Conservation (phyloP, 2,888 invertebrate genomes). For the Crematogaster levior region DNA sequence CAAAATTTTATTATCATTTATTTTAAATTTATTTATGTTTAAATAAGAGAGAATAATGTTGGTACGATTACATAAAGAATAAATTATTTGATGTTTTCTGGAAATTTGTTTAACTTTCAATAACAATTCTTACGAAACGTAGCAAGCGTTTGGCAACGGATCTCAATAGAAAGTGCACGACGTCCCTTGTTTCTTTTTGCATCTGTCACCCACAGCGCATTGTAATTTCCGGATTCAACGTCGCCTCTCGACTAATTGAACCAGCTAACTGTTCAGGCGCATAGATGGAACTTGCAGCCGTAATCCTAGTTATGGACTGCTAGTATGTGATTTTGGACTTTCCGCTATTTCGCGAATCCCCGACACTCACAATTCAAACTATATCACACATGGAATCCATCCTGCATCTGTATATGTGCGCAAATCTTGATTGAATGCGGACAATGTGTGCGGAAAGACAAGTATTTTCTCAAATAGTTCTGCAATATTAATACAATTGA, state of each 20-base stretch:
- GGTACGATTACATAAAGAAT: neutral
- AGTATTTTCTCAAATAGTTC: constrained; percentile 3
- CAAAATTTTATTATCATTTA: neutral
- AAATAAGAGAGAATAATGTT: neutral
- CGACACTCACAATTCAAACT: constrained; percentile 28
- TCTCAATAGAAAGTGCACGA: constrained; percentile 33
- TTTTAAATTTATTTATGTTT: neutral
- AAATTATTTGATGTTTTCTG: neutral
- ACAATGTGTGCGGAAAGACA: constrained; percentile 13
- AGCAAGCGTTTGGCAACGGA: constrained; percentile 8
- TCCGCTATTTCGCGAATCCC: constrained; percentile 29
- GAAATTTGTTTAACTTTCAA: neutral
- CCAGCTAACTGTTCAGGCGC: constrained; percentile 50
- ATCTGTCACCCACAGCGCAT: constrained; percentile 68
- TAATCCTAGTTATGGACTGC: constrained; percentile 45
- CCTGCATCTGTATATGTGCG: neutral
- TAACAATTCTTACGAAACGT: neutral
- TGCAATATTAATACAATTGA: constrained; percentile 8
- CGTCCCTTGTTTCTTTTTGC: constrained; percentile 58
- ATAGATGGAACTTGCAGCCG: constrained; percentile 36
- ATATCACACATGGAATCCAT: constrained; percentile 16
- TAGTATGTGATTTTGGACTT: constrained; percentile 49
- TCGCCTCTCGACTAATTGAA: constrained; percentile 73
- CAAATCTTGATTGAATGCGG: constrained; percentile 25
- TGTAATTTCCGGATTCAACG: constrained; percentile 74